Evolutionary conservation across 2,797 vertebrate species (phyloP).

Genomic region (Tragopan temminckii): DNA sequence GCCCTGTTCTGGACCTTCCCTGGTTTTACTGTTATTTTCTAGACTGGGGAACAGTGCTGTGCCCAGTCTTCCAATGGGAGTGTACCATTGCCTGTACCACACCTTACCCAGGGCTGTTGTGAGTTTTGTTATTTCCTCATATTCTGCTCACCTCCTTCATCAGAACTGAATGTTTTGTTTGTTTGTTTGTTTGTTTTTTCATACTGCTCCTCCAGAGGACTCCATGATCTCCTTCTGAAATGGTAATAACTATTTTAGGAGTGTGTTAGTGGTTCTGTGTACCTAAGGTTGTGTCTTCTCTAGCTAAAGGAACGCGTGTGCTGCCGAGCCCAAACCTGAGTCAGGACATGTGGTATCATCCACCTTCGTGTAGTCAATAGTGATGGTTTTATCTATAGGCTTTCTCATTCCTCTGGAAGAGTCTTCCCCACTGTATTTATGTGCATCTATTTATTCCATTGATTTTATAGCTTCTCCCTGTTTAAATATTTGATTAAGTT

Average conservation of each 20-base stretch:
- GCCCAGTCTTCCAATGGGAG: not conserved
- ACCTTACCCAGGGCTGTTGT: not conserved
- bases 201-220: not conserved
- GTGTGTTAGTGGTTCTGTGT: not conserved
- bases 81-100: fast-evolving
- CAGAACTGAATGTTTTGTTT: not conserved
- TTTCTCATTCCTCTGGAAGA: not conserved
- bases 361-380: not conserved
- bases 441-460: not conserved
- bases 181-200: too few relatives aligned
- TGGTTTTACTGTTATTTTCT: not conserved
- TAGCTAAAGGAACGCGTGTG: not conserved
- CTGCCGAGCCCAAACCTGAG: not conserved
- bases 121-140: not conserved
- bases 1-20: not conserved
- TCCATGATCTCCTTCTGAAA: not conserved
- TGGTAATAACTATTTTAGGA: not conserved
- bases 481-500: not conserved
- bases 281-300: not conserved
- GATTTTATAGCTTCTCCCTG: not conserved
- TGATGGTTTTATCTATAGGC: not conserved
- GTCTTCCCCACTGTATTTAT: not conserved
- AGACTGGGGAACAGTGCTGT: fast-evolving
- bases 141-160: not conserved
- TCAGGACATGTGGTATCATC: not conserved